Percentiles rank a stretch among this genome's conserved stretches.
phyloP scores from a whole-genome alignment of 2,113 vertebrate species.

The Psettodes erumei region DNA sequence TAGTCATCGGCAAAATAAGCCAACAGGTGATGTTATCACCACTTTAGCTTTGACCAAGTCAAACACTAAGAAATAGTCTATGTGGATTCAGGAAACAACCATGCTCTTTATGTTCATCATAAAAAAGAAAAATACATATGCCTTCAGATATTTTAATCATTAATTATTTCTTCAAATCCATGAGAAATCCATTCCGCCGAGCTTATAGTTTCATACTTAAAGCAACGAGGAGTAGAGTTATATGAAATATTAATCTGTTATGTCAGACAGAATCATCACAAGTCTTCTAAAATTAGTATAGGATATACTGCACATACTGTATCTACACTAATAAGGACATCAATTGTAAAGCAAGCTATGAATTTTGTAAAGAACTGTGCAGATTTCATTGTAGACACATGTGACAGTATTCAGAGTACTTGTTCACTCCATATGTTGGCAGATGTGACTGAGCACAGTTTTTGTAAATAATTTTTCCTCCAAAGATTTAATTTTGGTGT shows the following conservation, averaged over 20 bases:
- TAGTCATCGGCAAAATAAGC: neutral
- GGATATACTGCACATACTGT: no score
- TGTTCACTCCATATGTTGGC: no score
- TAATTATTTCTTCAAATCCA: neutral
- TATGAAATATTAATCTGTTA: slow-evolving; percentile 3
- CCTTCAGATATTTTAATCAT: neutral
- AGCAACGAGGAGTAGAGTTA: neutral
- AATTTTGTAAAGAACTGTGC: neutral
- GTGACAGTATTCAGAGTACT: neutral
- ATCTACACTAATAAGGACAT: neutral
- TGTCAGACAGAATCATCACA: neutral
- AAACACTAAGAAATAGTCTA: neutral
- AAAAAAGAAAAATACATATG: neutral
- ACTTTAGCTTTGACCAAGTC: neutral
- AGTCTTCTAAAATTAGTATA: neutral
- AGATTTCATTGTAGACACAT: neutral
- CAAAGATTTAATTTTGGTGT: no score
- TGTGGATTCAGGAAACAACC: neutral
- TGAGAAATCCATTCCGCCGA: neutral
- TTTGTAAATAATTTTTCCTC: neutral
- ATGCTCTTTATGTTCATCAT: neutral
- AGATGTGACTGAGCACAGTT: neutral
- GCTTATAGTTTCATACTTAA: neutral
- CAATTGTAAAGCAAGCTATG: neutral
- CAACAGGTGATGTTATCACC: neutral